Evolutionary conservation across 2,113 vertebrate genomes (phyloP).

Genomic region (Centrocercus urophasianus): DNA sequence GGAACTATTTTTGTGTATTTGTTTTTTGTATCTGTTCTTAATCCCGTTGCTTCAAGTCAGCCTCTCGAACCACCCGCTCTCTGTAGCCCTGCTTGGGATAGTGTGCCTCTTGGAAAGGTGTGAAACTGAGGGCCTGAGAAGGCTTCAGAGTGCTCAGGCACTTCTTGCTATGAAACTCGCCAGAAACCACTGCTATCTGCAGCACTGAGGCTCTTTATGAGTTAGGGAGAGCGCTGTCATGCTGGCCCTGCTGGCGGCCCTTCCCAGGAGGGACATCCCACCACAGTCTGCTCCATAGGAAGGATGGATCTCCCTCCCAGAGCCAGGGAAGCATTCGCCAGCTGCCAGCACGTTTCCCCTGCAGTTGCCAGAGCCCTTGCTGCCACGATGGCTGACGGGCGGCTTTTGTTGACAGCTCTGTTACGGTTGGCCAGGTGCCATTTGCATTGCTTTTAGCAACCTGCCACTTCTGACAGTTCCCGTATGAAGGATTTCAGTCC

Average conservation of each 20-base stretch:
- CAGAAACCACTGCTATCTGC: background rate
- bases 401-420: slow-evolving; percentile 40
- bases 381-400: background rate
- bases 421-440: slow-evolving; percentile 3
- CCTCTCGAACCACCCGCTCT: background rate
- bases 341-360: background rate
- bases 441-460: slow-evolving; percentile 10
- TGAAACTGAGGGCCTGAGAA: background rate
- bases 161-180: background rate
- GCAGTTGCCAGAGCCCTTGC: background rate
- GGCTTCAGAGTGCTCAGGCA: background rate
- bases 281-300: background rate
- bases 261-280: background rate
- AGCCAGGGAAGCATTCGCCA: background rate
- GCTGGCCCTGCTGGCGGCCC: background rate
- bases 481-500: background rate
- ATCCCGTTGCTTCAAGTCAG: slow-evolving; percentile 39
- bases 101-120: background rate
- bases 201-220: background rate
- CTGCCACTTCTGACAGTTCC: slow-evolving; percentile 24
- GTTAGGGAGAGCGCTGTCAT: background rate
- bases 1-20: slow-evolving; percentile 15
- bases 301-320: background rate
- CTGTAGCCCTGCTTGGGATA: background rate
- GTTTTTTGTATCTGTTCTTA: slow-evolving; percentile 6